Conservation (phyloP, 1,140 invertebrate species). For the Drosophila tristis region DNA sequence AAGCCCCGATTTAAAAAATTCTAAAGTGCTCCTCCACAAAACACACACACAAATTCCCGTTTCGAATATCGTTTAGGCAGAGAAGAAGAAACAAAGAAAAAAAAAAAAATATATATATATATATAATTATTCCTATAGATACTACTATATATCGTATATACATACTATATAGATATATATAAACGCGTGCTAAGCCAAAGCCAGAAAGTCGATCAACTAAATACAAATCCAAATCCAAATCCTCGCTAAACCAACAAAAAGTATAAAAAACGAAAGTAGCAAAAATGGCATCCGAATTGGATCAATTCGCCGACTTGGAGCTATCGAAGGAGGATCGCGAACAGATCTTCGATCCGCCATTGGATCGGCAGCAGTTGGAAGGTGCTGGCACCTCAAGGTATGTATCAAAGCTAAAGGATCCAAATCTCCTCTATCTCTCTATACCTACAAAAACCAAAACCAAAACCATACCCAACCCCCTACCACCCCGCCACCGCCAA, state of each 20-base stretch:
- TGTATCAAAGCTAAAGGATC: slow-evolving; percentile 27
- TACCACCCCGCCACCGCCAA: neutral
- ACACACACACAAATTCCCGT: slow-evolving; percentile 14
- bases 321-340: slow-evolving; percentile 84
- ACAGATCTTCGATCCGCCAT: slow-evolving; percentile 84
- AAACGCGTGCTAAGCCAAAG: slow-evolving; percentile 4
- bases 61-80: slow-evolving; percentile 2
- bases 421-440: slow-evolving; percentile 10
- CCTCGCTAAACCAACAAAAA: slow-evolving; percentile 10
- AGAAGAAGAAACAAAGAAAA: too few relatives aligned
- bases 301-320: slow-evolving; percentile 84
- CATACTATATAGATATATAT: slow-evolving; percentile 17
- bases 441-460: slow-evolving; percentile 5
- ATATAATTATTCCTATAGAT: too few relatives aligned
- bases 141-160: slow-evolving; percentile 12
- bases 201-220: neutral
- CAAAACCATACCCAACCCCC: neutral
- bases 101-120: too few relatives aligned
- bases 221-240: slow-evolving; percentile 1
- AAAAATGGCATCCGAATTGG: slow-evolving; percentile 84
- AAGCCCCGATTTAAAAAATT: slow-evolving; percentile 5
- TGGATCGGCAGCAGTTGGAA: slow-evolving; percentile 84
- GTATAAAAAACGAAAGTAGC: slow-evolving; percentile 9
- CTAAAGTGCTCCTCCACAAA: slow-evolving; percentile 30
- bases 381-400: slow-evolving; percentile 84